A percentile compares a stretch with the other conserved stretches of the same genome.
Conservation (phyloP, 2,888 invertebrate species). For the Arrhopalites spinosus region DNA sequence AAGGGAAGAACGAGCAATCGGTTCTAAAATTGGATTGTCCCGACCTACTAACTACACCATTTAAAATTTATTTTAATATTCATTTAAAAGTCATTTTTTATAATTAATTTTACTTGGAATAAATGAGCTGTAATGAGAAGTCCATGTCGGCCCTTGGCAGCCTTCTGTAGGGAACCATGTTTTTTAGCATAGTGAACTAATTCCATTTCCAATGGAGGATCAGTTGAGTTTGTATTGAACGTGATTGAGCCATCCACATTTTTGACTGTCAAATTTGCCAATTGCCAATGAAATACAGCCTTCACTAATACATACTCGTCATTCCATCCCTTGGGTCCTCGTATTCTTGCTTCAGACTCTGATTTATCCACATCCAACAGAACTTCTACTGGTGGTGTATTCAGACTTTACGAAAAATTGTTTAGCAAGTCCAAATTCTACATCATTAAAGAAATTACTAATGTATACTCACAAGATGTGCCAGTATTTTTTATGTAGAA, state of each 20-base stretch:
- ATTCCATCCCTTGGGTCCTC: conserved; percentile 22
- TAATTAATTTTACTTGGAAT: conserved; percentile 38
- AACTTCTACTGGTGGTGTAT: conserved; percentile 31
- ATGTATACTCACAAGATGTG: conserved; percentile 35
- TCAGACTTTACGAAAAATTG: not conserved
- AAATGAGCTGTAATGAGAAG: conserved; percentile 41
- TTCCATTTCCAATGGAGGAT: conserved; percentile 43
- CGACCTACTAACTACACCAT: conserved; percentile 27
- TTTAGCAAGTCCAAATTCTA: not conserved
- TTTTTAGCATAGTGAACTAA: conserved; percentile 44
- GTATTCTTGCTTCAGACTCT: conserved; percentile 38
- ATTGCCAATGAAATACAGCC: conserved; percentile 24
- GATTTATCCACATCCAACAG: conserved; percentile 29
- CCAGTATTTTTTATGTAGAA: conserved; percentile 43
- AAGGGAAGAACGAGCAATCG: conserved; percentile 39
- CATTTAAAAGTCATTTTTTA: not conserved
- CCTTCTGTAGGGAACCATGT: conserved; percentile 24
- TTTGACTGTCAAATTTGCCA: conserved; percentile 18
- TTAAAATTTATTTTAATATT: not conserved
- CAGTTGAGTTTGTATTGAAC: conserved; percentile 23
- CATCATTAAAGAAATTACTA: not conserved
- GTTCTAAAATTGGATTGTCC: conserved; percentile 41
- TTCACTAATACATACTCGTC: conserved; percentile 11
- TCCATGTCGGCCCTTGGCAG: conserved; percentile 32
- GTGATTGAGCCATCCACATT: conserved; percentile 15